Conservation (phyloP, 2,113 vertebrate species). For the Patagioenas fasciata region DNA sequence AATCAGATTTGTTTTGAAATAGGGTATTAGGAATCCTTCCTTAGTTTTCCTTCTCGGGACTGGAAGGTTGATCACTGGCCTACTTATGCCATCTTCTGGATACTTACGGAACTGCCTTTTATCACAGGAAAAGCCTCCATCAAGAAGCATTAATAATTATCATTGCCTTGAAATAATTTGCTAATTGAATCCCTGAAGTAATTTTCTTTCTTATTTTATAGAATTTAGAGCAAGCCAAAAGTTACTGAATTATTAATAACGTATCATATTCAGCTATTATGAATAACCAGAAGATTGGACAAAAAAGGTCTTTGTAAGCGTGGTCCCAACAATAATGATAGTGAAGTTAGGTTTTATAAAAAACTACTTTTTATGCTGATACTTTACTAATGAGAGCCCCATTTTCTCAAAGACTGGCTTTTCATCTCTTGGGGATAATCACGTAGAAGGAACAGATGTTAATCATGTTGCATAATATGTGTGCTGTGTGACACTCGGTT, state of each 20-base stretch:
- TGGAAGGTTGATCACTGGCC: background rate
- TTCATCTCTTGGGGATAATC: background rate
- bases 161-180: background rate
- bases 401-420: background rate
- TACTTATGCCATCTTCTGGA: conserved; percentile 60
- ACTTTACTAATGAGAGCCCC: background rate
- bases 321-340: background rate
- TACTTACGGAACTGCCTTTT: background rate
- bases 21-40: background rate
- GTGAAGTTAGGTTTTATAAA: background rate
- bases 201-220: background rate
- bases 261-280: background rate
- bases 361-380: background rate
- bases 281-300: background rate
- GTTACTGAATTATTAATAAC: background rate
- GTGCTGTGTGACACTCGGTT: background rate
- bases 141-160: background rate
- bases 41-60: background rate
- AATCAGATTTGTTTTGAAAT: background rate
- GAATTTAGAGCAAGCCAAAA: background rate
- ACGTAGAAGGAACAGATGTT: background rate
- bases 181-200: conserved; percentile 12
- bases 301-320: background rate
- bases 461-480: background rate
- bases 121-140: background rate